Evolutionary conservation across 1,140 invertebrate species (phyloP), one percentile per base, ranked within the genome.

Genomic region (Chironomus striatipennis): DNA sequence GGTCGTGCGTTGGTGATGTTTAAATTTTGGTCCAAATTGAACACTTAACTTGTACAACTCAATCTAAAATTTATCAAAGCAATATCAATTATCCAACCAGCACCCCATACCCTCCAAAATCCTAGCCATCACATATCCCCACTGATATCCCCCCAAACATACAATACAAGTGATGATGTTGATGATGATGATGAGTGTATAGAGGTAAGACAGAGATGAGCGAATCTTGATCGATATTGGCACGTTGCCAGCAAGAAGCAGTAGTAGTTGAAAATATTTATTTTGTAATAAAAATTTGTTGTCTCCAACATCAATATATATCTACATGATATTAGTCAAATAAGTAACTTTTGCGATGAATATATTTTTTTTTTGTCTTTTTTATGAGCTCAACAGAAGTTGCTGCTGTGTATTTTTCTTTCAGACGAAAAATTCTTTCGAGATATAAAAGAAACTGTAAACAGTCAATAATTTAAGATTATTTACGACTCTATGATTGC

Each of bases 241-340:
- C 65, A 21, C 18, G 7, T 6, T 7, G 65, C 65, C 65, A 70
- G 47, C n/a, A 57, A 57, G 4, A 70, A 70, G 20, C 17, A 20
- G 64, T n/a, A 18, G n/a, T 10, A 70, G 18, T 34, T 34, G 18
- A 70, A 70, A 20, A 70, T 70, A 17, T 70, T 70, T 70, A 70
- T 70, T 70, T 70, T 70, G 65, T 20, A 70, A 70, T 70, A 70
- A 70, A 70, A 70, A 70, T 70, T 70, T 70, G 65, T 70, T 70
- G 65, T 70, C 65, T 70, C 20, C 65, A 20, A 70, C n/a, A 17
- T 18, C 64, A 18, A 17, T 17, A 67, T 67, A 67, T 67, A 20
- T 15, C 9, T 47, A 34, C 24, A 34, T 67, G 64, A 18, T 70
- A 70, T 70, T 70, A 70, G 65, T 70, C 20, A 8, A 70, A 70